A percentile compares a stretch with the other conserved stretches of the same genome.
phyloP scores from a whole-genome alignment of 2,113 vertebrate species.

The Odocoileus hemionus region DNA sequence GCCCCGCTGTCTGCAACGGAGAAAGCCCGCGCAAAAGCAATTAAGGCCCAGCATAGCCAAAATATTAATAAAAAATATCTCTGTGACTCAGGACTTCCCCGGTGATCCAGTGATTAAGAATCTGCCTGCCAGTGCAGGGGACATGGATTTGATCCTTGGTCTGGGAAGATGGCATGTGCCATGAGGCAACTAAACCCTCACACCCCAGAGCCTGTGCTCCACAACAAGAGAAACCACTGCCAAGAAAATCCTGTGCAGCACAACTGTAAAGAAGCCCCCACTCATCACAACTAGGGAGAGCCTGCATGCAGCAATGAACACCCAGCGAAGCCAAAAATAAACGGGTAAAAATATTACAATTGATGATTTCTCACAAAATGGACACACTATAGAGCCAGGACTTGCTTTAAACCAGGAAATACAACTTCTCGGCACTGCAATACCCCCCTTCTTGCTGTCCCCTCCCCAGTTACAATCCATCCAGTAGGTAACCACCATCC shows the following conservation, averaged over 20 bases:
- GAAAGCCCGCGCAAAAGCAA: background rate
- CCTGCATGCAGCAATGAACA: background rate
- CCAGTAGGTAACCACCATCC: background rate
- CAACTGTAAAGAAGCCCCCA: background rate
- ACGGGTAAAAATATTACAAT: background rate
- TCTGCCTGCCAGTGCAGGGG: background rate
- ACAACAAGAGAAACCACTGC: background rate
- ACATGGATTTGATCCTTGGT: background rate
- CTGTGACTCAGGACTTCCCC: background rate
- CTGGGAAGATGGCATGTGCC: background rate
- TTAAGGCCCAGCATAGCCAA: background rate
- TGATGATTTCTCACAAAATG: background rate
- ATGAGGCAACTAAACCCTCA: background rate
- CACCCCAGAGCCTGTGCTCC: background rate
- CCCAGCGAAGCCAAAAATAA: background rate
- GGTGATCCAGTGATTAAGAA: background rate
- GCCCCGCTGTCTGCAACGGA: background rate
- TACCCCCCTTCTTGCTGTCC: background rate
- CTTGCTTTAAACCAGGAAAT: background rate
- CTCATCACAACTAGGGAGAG: background rate
- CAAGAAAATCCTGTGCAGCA: background rate
- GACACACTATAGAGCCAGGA: background rate
- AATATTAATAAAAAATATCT: background rate
- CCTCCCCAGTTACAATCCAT: background rate
- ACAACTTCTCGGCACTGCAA: background rate